Conservation (phyloP, 2,797 vertebrate species). For the Mormyrops attenuatus region DNA sequence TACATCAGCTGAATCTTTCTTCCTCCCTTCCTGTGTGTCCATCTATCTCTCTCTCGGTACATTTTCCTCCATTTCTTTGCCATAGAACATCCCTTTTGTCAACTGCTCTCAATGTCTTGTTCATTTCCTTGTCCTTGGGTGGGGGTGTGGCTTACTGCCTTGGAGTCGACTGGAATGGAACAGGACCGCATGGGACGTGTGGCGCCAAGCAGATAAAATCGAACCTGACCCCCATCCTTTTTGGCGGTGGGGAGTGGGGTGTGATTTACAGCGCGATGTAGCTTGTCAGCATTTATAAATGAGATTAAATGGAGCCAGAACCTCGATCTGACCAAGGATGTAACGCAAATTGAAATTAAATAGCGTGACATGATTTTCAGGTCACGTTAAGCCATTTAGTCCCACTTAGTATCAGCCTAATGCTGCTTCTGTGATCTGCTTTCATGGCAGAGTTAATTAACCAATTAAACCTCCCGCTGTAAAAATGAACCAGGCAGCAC, state of each 20-base stretch:
- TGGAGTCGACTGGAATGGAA: not conserved
- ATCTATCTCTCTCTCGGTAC: not conserved
- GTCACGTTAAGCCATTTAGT: slow-evolving; percentile 25
- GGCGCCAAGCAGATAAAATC: not conserved
- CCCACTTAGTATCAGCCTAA: slow-evolving; percentile 18
- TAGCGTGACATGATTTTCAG: slow-evolving; percentile 25
- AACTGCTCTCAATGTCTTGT: not conserved
- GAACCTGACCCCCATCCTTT: not conserved
- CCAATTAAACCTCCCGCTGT: slow-evolving; percentile 21
- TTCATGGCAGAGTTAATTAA: slow-evolving; percentile 24
- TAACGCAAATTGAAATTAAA: slow-evolving; percentile 33
- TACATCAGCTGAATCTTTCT: not conserved
- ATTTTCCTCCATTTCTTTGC: not conserved
- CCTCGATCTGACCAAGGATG: slow-evolving; percentile 32
- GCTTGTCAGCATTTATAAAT: slow-evolving; percentile 28
- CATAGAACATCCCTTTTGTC: not conserved
- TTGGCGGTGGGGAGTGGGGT: not conserved
- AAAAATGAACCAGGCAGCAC: slow-evolving; percentile 16
- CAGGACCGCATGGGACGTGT: not conserved
- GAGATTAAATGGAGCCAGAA: slow-evolving; percentile 37
- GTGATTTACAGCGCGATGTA: slow-evolving; percentile 31
- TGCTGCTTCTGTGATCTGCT: slow-evolving; percentile 15
- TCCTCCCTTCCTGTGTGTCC: not conserved
- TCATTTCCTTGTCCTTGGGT: not conserved
- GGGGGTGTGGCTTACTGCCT: not conserved